These are phyloP conservation scores for Agrochola litura DNA, from an alignment of 2,888 invertebrate species.

Conservation along the genomic window DNA sequence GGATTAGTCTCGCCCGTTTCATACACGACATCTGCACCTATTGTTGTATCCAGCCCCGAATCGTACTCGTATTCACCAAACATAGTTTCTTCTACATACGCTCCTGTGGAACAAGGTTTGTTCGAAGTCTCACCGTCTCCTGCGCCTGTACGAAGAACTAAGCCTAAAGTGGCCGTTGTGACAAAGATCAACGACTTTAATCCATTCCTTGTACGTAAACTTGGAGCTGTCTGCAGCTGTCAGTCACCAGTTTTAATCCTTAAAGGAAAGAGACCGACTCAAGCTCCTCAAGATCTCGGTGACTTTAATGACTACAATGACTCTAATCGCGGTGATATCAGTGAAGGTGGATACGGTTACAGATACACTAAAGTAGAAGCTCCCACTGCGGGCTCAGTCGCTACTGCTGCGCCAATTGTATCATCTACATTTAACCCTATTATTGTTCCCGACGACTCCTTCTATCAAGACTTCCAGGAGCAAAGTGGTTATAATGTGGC, in stretches of 20 bases:
- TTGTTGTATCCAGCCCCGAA: slow-evolving; percentile 74
- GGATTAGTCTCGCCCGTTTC: slow-evolving; percentile 80
- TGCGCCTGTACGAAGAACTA: slow-evolving; percentile 78
- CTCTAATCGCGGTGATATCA: slow-evolving; percentile 78
- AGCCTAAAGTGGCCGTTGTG: slow-evolving; percentile 90
- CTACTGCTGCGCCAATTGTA: slow-evolving; percentile 78
- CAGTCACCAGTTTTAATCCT: slow-evolving; percentile 90
- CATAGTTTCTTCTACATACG: slow-evolving; percentile 78
- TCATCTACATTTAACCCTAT: slow-evolving; percentile 86
- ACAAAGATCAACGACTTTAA: slow-evolving; percentile 93
- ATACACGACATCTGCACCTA: slow-evolving; percentile 81
- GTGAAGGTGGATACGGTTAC: slow-evolving; percentile 74
- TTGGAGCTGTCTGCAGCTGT: slow-evolving; percentile 94
- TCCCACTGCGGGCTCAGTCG: slow-evolving; percentile 59
- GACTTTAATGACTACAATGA: slow-evolving; percentile 80
- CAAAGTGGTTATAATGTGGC: slow-evolving; percentile 75
- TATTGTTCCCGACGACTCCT: slow-evolving; percentile 88
- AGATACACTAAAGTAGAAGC: slow-evolving; percentile 74
- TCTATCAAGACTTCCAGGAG: slow-evolving; percentile 86
- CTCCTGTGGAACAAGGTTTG: slow-evolving; percentile 81
- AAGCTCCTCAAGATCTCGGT: slow-evolving; percentile 75
- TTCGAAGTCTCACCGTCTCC: slow-evolving; percentile 82
- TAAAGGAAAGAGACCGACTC: slow-evolving; percentile 85
- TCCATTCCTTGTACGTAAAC: slow-evolving; percentile 92
- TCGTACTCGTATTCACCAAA: slow-evolving; percentile 73